Evolutionary conservation across 2,797 vertebrate genomes (phyloP), one percentile per base, ranked within the genome.

Genomic region (Naso thynnoides): DNA sequence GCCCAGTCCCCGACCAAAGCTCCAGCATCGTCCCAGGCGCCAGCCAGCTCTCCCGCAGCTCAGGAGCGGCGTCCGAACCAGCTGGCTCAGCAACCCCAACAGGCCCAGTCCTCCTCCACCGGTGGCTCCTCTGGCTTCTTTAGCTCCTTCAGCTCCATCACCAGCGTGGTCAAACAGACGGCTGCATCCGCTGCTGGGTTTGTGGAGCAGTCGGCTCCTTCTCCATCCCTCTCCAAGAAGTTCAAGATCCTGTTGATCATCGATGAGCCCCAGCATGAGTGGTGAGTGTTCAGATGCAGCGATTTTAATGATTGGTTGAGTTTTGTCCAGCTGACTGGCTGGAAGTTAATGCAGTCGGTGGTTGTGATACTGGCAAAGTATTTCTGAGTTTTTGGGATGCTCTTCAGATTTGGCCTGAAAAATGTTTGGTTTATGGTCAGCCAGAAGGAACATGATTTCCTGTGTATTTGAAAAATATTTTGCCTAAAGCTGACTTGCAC

Each of bases 91-190:
- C 88, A 81, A 57, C 76, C 87, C 24, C 91, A 79, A 31, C 90
- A 85, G 74, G 77, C 82, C 87, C 91, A 90, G 86, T 76, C 89
- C 41, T 91, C 93, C 83, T 91, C 93, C 83, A 94, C 94, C 72
- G 41, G 95, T 47, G 91, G 95, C n/a, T 88, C 92, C 69, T 95
- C 96, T 13, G 96, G 97, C 69, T 98, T 98, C 90, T 99, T 98
- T 95, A 98, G 97, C 94, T 98, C 97, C 88, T 97, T 99, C 94
- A 98, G 95, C 94, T 98, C 97, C 84, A 96, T 99, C 90, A 97
- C 96, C 89, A 97, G 98, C 10, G 98, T 84, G 48, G 97, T 99
- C 90, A 98, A 98, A 93, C 98, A 99, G 92, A 98, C 97, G 0
- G 97, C 97, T 0, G 96, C 97, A 5, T 95, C 97, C 1, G 97